phyloP scores from a whole-genome alignment of 2,888 invertebrate genomes.

The Dynastes maya region DNA sequence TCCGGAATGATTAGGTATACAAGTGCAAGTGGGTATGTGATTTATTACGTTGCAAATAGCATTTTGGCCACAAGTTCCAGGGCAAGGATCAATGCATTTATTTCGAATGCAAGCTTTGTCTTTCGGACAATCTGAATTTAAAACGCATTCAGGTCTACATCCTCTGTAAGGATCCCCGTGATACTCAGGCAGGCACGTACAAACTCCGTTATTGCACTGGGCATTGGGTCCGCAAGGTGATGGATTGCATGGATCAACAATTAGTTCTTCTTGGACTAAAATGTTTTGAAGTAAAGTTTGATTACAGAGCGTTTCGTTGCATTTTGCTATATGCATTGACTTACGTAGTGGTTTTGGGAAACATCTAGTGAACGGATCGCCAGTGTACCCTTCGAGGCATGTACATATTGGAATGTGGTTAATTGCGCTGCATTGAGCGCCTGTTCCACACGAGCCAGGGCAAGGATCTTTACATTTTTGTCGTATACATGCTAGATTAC shows the following conservation, averaged over 20 bases:
- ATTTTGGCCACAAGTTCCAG: slow-evolving; percentile 80
- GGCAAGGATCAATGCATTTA: slow-evolving; percentile 80
- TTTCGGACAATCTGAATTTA: slow-evolving; percentile 77
- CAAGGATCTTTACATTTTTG: slow-evolving; percentile 86
- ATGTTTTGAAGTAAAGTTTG: slow-evolving; percentile 51
- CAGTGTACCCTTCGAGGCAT: slow-evolving; percentile 82
- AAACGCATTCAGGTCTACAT: slow-evolving; percentile 82
- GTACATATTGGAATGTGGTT: slow-evolving; percentile 86
- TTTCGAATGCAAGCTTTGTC: slow-evolving; percentile 79
- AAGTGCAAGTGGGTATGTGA: slow-evolving; percentile 84
- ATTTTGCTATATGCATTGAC: slow-evolving; percentile 25
- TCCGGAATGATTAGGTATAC: slow-evolving; percentile 78
- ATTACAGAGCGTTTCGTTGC: not conserved
- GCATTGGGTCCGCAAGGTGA: slow-evolving; percentile 90
- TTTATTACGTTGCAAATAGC: slow-evolving; percentile 82
- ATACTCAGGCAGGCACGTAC: slow-evolving; percentile 83
- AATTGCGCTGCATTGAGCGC: slow-evolving; percentile 82
- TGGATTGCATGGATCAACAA: slow-evolving; percentile 80
- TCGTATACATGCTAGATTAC: slow-evolving; percentile 82
- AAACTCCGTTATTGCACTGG: slow-evolving; percentile 84
- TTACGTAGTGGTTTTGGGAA: slow-evolving; percentile 71
- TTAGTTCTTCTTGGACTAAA: slow-evolving; percentile 66
- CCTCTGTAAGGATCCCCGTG: slow-evolving; percentile 84
- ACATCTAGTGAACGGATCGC: slow-evolving; percentile 83
- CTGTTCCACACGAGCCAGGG: slow-evolving; percentile 81